Base-by-base conservation (phyloP, 1,140 invertebrate species). In the Elysia chlorotica region DNA sequence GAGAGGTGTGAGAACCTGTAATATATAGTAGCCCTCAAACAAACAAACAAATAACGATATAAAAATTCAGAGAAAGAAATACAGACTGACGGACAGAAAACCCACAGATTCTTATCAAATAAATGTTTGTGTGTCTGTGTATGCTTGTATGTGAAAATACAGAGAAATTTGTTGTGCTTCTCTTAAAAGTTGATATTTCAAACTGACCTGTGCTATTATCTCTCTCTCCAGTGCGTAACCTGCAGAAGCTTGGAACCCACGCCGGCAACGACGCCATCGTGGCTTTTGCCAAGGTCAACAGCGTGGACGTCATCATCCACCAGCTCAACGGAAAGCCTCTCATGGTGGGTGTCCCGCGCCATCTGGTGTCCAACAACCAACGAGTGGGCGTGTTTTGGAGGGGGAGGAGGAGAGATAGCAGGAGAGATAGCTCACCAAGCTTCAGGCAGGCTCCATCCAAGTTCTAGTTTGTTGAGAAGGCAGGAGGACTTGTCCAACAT, bases 181-280 rank as follows among this genome's bases (percentile, higher is more conserved):
- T n/a, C n/a, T n/a, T n/a, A n/a, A n/a, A n/a, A n/a, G n/a, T n/a
- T n/a, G 41, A 14, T 48, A n/a, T 14, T n/a, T n/a, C 41, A n/a
- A 48, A 10, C 41, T 48, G n/a, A 48, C 41, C 21, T 19, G 71
- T 30, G n/a, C 62, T 48, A 54, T 19, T 68, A 19, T 63, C 75
- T 74, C 82, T 69, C 79, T 65, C 56, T 86, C 56, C 83, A 89
- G 88, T 90, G 65, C 78, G 79, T 37, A 82, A 83, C 72, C 78
- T 90, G 30, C 82, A 85, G 68, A 85, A 88, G 73, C 78, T 86
- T 35, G 89, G 89, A 5, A 90, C 89, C 1, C 90, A 89, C 84
- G 90, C 86, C 38, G 90, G 89, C n/a, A 90, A 90, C 77, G 89
- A 90, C 80, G 88, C 88, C 33, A 88, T 90, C 70, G 90, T 90